These are phyloP conservation scores for Chelon labrosus DNA, from an alignment of 2,797 vertebrate species.

Conservation along the genomic window DNA sequence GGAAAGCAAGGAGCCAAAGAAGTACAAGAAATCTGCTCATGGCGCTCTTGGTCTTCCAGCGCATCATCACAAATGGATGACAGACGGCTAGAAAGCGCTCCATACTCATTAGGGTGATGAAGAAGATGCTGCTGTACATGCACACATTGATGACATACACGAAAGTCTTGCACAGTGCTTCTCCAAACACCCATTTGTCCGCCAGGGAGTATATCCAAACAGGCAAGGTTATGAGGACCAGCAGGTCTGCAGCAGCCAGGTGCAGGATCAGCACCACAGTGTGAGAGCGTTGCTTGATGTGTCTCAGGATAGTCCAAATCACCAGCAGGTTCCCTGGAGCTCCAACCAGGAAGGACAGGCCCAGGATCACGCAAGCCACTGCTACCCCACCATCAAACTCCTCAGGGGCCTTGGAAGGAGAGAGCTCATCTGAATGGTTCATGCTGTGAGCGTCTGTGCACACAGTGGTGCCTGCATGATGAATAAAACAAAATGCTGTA, in stretches of 20 bases:
- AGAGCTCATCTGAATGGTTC: neutral
- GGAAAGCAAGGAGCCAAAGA: slow-evolving; percentile 83
- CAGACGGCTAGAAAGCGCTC: slow-evolving; percentile 83
- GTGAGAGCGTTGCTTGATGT: slow-evolving; percentile 81
- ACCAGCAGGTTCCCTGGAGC: slow-evolving; percentile 86
- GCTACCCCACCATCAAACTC: neutral
- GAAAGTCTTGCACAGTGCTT: slow-evolving; percentile 69
- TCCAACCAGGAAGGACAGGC: slow-evolving; percentile 83
- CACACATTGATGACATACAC: slow-evolving; percentile 82
- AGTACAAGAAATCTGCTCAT: slow-evolving; percentile 63
- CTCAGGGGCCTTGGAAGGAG: neutral
- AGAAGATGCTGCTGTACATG: slow-evolving; percentile 89
- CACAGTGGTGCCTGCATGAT: neutral
- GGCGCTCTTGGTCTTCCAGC: slow-evolving; percentile 19
- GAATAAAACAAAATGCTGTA: slow-evolving; percentile 25
- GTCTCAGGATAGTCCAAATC: slow-evolving; percentile 86
- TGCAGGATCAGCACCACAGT: slow-evolving; percentile 86
- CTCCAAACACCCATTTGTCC: slow-evolving; percentile 81
- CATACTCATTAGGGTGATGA: slow-evolving; percentile 87
- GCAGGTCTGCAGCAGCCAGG: slow-evolving; percentile 84
- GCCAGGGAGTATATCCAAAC: slow-evolving; percentile 87
- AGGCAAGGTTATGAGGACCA: slow-evolving; percentile 86
- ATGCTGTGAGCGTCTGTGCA: slow-evolving; percentile 8
- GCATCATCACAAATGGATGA: slow-evolving; percentile 79
- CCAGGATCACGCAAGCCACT: slow-evolving; percentile 76